Conservation (phyloP, 2,888 invertebrate genomes). For the Andrena bucephala region DNA sequence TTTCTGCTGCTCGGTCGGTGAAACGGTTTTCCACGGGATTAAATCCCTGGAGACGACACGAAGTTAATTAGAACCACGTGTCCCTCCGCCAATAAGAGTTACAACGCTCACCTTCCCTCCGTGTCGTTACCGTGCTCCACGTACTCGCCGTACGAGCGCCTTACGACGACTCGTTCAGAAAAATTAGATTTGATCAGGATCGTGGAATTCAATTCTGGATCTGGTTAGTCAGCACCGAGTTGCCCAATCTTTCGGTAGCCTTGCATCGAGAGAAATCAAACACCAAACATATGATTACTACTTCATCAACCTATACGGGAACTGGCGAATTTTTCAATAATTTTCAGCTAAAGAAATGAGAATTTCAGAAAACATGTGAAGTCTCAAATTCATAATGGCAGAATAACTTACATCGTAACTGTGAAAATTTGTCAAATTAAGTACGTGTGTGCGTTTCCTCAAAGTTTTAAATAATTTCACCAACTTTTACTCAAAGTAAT, state of each 20-base stretch:
- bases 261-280: not conserved
- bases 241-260: not conserved
- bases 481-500: not conserved
- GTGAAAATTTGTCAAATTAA: too few species aligned
- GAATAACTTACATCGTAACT: too few species aligned
- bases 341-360: too few species aligned
- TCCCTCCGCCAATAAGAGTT: constrained; percentile 67
- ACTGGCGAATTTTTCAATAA: not conserved
- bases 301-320: not conserved
- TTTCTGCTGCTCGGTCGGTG: constrained; percentile 53
- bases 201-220: constrained; percentile 32
- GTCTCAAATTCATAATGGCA: too few species aligned
- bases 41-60: constrained; percentile 66
- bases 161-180: constrained; percentile 30
- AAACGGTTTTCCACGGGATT: constrained; percentile 69
- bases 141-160: not conserved
- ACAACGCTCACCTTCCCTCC: constrained; percentile 44
- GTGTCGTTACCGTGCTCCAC: constrained; percentile 22
- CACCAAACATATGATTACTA: not conserved
- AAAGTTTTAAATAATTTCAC: not conserved
- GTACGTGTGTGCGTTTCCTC: not conserved
- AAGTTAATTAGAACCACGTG: constrained; percentile 74
- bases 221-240: constrained; percentile 8
- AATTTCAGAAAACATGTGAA: too few species aligned
- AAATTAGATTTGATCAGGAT: constrained; percentile 28